Percentiles rank a stretch among this genome's conserved stretches.
Evolutionary conservation across 2,113 vertebrate species (phyloP).

Genomic region (Climacteris rufus): DNA sequence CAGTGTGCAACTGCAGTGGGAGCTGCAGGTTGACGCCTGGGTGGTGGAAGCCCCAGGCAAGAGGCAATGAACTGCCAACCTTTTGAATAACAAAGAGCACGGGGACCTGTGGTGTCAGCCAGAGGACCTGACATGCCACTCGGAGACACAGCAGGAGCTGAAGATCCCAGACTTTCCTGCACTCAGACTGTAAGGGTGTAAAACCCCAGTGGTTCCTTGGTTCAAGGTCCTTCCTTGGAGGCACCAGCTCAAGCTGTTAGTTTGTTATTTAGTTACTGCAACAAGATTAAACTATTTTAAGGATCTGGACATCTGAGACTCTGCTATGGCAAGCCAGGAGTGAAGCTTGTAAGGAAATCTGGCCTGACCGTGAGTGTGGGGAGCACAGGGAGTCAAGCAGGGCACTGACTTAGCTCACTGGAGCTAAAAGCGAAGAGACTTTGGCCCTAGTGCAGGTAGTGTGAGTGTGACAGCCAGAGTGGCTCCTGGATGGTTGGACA

Average conservation of each 20-base stretch:
- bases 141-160: neutral
- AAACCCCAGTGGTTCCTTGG: neutral
- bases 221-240: neutral
- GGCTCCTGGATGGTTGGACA: neutral
- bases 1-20: neutral
- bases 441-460: neutral
- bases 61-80: neutral
- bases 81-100: neutral
- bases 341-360: neutral
- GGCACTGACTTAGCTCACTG: neutral
- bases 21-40: neutral
- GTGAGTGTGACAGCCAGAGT: neutral
- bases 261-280: neutral
- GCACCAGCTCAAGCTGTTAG: neutral
- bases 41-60: neutral
- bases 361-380: neutral
- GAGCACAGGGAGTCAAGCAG: neutral
- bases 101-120: neutral
- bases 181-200: neutral
- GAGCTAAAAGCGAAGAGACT: neutral
- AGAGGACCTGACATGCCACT: neutral
- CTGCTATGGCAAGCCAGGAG: neutral
- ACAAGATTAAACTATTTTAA: neutral
- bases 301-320: neutral
- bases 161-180: neutral